phyloP scores from a whole-genome alignment of 1,140 invertebrate genomes.

The Achatina immaculata region DNA sequence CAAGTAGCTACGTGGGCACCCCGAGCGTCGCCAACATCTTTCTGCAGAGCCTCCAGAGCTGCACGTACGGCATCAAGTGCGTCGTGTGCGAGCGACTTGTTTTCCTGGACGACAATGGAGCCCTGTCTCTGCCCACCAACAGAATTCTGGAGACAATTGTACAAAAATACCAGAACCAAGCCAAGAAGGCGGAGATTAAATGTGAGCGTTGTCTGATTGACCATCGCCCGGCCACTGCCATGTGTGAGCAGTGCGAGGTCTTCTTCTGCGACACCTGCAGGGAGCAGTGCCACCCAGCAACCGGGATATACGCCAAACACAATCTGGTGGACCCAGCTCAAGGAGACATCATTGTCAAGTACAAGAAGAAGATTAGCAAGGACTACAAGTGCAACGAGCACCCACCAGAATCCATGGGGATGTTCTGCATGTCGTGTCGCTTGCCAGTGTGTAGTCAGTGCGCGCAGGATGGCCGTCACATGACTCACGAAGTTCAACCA shows the following conservation, averaged over 20 bases:
- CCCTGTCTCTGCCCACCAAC: conserved; percentile 91
- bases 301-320: conserved; percentile 90
- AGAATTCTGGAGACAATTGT: conserved; percentile 93
- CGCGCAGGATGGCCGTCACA: conserved; percentile 82
- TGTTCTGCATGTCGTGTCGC: conserved; percentile 93
- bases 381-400: conserved; percentile 85
- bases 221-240: conserved; percentile 84
- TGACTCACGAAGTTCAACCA: conserved; percentile 88
- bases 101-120: conserved; percentile 95
- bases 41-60: conserved; percentile 70
- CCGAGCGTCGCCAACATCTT: conserved; percentile 79
- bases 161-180: conserved; percentile 79
- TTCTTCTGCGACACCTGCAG: conserved; percentile 93
- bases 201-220: conserved; percentile 94
- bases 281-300: conserved; percentile 90
- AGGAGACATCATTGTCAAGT: conserved; percentile 68
- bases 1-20: conserved; percentile 92
- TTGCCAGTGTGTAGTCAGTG: conserved; percentile 88
- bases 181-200: conserved; percentile 79
- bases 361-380: conserved; percentile 70
- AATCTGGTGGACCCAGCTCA: conserved; percentile 78
- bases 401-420: conserved; percentile 81
- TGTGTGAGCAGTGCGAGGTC: conserved; percentile 97
- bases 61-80: conserved; percentile 78
- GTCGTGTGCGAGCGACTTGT: conserved; percentile 89